Conservation (phyloP, 2,113 vertebrate genomes). For the Lonchura striata region DNA sequence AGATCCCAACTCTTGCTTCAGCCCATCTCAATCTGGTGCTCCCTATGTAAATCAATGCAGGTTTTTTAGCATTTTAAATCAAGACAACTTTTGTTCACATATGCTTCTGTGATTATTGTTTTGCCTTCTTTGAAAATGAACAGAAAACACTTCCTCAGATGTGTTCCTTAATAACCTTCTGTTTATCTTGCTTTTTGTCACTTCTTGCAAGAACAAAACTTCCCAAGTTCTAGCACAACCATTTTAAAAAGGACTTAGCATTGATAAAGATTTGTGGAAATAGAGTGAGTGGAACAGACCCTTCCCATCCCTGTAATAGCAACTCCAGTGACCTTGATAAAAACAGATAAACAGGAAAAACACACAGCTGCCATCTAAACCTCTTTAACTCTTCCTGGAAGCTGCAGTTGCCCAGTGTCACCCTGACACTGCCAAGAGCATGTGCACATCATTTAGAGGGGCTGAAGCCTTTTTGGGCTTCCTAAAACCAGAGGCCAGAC, state of each 20-base stretch:
- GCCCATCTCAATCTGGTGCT: background rate
- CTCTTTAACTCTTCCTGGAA: background rate
- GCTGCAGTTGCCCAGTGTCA: background rate
- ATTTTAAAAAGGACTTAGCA: background rate
- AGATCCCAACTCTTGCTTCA: background rate
- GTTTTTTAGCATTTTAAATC: background rate
- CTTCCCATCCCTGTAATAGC: background rate
- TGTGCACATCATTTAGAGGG: background rate
- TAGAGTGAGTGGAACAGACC: background rate
- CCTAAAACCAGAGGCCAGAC: background rate
- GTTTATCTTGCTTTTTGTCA: background rate
- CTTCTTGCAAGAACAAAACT: background rate
- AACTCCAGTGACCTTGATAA: background rate
- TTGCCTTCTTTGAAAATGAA: background rate
- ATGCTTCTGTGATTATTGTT: background rate
- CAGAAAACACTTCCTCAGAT: background rate
- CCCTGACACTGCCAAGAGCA: background rate
- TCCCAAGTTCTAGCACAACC: background rate
- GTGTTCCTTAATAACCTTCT: background rate
- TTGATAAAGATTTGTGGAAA: background rate
- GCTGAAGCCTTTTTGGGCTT: background rate
- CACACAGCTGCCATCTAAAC: background rate
- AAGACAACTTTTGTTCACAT: background rate
- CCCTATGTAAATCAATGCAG: background rate
- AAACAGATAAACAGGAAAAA: background rate